Evolutionary conservation across 2,888 invertebrate species (phyloP).

Genomic region (Isoperla grammatica): DNA sequence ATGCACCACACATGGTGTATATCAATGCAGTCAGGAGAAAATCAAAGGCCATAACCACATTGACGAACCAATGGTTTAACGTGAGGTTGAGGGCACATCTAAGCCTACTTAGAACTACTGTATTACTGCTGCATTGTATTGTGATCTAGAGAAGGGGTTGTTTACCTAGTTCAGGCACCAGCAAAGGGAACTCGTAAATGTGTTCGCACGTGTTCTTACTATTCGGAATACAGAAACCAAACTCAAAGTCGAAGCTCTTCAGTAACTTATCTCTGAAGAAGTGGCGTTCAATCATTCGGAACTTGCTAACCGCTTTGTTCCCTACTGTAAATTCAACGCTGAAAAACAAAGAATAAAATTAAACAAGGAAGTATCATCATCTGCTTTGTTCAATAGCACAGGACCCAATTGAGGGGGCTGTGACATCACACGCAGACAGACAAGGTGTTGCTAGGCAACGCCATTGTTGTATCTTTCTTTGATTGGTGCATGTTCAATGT

Average conservation of each 20-base stretch:
- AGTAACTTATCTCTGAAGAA: conserved; percentile 89
- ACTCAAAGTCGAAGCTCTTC: conserved; percentile 98
- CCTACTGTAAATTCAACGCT: conserved; percentile 98
- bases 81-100: too few species aligned
- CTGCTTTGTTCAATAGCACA: not conserved
- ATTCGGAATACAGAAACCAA: conserved; percentile 98
- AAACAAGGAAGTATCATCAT: conserved; percentile 10
- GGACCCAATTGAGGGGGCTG: too few species aligned
- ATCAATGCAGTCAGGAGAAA: too few species aligned
- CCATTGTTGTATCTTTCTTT: too few species aligned
- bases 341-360: conserved; percentile 36
- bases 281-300: conserved; percentile 97
- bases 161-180: conserved; percentile 82
- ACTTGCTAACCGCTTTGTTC: conserved; percentile 83
- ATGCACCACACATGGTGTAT: too few species aligned
- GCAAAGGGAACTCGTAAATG: conserved; percentile 95
- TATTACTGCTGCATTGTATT: too few species aligned
- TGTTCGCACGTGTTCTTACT: conserved; percentile 98
- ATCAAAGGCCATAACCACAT: too few species aligned
- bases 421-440: too few species aligned
- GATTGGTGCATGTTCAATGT: too few species aligned
- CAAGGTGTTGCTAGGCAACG: not conserved
- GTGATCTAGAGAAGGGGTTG: too few species aligned
- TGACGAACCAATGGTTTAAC: too few species aligned
- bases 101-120: too few species aligned